Evolutionary conservation across 2,113 vertebrate species (phyloP).

Genomic region (Gobio gobio): DNA sequence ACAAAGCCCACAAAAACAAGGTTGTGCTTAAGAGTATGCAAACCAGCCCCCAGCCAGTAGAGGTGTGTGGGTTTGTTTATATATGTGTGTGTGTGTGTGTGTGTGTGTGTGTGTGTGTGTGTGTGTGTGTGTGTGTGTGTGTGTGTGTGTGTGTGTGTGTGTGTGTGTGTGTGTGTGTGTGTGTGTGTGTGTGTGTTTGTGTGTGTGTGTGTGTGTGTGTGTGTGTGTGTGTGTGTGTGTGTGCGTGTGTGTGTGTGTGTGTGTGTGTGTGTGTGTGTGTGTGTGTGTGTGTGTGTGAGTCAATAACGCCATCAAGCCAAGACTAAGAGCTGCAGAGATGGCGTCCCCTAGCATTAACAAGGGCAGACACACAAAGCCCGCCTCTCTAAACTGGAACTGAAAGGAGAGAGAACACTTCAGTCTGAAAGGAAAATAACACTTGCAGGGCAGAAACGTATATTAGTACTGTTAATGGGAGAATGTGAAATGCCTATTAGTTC

Average conservation of each 20-base stretch:
- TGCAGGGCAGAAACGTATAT: not conserved
- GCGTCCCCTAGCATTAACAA: constrained; percentile 10
- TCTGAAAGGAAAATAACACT: constrained; percentile 3
- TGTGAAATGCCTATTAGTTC: not conserved
- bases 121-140: not conserved
- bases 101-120: not conserved
- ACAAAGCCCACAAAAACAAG: too few species aligned
- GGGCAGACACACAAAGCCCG: constrained; percentile 1
- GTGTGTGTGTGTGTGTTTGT: not conserved
- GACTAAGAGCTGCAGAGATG: not conserved
- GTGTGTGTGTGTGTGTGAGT: not conserved
- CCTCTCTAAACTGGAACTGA: constrained; percentile 20
- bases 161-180: not conserved
- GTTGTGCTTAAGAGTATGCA: not conserved
- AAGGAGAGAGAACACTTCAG: constrained; percentile 2
- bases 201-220: not conserved
- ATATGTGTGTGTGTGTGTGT: not conserved
- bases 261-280: not conserved
- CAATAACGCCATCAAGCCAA: not conserved
- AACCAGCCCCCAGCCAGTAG: not conserved
- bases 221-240: not conserved
- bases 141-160: not conserved
- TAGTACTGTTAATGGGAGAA: not conserved
- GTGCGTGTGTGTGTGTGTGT: not conserved
- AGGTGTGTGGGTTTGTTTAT: not conserved